A percentile compares a stretch with the other conserved stretches of the same genome.
phyloP scores from a whole-genome alignment of 2,888 invertebrate species.

The Patella caerulea region DNA sequence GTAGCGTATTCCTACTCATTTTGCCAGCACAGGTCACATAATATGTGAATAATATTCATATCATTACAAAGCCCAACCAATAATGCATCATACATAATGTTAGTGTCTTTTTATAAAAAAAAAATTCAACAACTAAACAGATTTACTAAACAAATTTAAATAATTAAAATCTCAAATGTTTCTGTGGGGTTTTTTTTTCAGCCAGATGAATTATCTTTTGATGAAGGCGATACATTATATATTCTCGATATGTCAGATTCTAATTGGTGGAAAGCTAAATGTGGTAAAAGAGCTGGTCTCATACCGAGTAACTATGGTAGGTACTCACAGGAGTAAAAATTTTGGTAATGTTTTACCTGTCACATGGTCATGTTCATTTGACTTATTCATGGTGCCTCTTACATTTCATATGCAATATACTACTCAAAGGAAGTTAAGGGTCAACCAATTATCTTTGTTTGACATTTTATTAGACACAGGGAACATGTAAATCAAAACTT shows the following conservation, averaged over 20 bases:
- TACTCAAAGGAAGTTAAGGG: too few species aligned
- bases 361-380: too few species aligned
- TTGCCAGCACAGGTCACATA: too few species aligned
- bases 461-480: too few species aligned
- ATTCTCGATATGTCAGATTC: constrained; percentile 75
- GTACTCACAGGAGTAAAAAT: constrained; percentile 6
- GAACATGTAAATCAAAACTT: too few species aligned
- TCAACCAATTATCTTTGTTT: too few species aligned
- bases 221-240: constrained; percentile 79
- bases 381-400: too few species aligned
- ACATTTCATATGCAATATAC: too few species aligned
- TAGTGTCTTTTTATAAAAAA: not conserved
- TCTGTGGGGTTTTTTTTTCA: constrained; percentile 28
- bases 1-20: too few species aligned
- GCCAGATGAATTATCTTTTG: constrained; percentile 77
- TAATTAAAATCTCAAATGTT: not conserved
- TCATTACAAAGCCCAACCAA: not conserved
- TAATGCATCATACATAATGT: not conserved
- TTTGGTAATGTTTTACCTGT: too few species aligned
- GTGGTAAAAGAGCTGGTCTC: constrained; percentile 75
- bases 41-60: not conserved
- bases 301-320: constrained; percentile 78
- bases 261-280: constrained; percentile 77
- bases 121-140: not conserved
- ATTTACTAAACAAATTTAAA: not conserved